Base-by-base conservation (phyloP, 2,113 vertebrate genomes). In the Thunnus thynnus region DNA sequence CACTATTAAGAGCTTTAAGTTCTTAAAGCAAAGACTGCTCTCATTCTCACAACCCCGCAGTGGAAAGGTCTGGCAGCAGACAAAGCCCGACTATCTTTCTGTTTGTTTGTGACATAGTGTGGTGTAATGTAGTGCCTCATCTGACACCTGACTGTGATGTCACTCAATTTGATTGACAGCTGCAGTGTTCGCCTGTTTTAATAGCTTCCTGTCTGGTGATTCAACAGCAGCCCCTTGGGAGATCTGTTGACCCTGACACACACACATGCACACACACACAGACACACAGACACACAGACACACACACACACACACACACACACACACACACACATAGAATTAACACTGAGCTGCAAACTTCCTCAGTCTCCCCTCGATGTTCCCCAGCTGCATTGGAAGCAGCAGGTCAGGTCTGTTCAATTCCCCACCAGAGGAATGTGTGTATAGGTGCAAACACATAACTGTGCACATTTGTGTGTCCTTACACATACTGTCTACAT, bases 201-300 rank as follows among this genome's bases (percentile, higher is more conserved):
- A 94, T 86, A 76, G 89, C 88, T 89, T 93, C 87, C 92, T 87
- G 80, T 82, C 80, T 84, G 85, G 68, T 90, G 86, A 91, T 64
- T 91, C 86, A 87, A 82, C 89, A 55, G 68, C 57, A 75, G 70
- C 82, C 78, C 78, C 60, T 16, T 30, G 60, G 80, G 81, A 69
- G 67, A 86, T 64, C 58, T 27, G 25, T 72, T 65, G 48, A 92
- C 77, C 85, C 82, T 1, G 2, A 17, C 44, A 66, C 76, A 73
- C 52, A 64, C 64, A 64, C 20, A 56, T 22, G 25, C 9, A 52
- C 44, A 54, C 32, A 66, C 64, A 30, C 65, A 76, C 57, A 44
- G 17, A 47, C 11, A 51, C 56, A 32, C 54, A 47, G 17, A 47
- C 11, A 51, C 56, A 32, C 54, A 47, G 30, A 4, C 54, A 75